A percentile compares a stretch with the other conserved stretches of the same genome.
Conservation (phyloP, 1,140 invertebrate species). For the Batillaria attramentaria region DNA sequence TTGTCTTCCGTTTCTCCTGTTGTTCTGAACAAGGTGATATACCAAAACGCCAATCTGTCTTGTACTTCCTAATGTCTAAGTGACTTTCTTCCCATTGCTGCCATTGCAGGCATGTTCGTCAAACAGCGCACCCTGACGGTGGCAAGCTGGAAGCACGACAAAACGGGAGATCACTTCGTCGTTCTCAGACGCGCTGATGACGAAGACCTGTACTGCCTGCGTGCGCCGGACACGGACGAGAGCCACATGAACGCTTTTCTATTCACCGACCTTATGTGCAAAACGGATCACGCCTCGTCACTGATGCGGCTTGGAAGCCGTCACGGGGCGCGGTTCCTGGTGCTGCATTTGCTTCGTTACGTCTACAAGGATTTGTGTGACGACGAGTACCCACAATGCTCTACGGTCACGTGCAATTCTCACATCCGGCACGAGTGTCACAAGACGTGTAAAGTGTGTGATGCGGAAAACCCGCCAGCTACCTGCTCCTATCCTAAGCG, state of each 20-base stretch:
- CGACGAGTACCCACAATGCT: conserved; percentile 56
- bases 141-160: conserved; percentile 48
- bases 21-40: too few species aligned
- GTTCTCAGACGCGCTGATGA: conserved; percentile 40
- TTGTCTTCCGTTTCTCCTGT: too few species aligned
- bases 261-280: conserved; percentile 49
- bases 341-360: conserved; percentile 38
- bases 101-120: conserved; percentile 42
- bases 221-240: conserved; percentile 36
- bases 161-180: conserved; percentile 46
- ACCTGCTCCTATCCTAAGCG: conserved; percentile 45
- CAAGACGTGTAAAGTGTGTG: conserved; percentile 49
- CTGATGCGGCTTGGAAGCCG: neutral
- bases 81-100: too few species aligned
- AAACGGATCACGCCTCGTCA: neutral
- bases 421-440: conserved; percentile 49
- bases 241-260: conserved; percentile 37
- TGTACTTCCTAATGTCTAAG: too few species aligned
- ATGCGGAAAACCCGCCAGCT: conserved; percentile 28
- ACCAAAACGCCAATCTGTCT: too few species aligned
- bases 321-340: conserved; percentile 32
- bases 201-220: conserved; percentile 53
- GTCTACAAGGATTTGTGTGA: conserved; percentile 44
- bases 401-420: conserved; percentile 41
- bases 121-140: conserved; percentile 47